phyloP scores from a whole-genome alignment of 2,113 vertebrate genomes.

The Xiphophorus hellerii region DNA sequence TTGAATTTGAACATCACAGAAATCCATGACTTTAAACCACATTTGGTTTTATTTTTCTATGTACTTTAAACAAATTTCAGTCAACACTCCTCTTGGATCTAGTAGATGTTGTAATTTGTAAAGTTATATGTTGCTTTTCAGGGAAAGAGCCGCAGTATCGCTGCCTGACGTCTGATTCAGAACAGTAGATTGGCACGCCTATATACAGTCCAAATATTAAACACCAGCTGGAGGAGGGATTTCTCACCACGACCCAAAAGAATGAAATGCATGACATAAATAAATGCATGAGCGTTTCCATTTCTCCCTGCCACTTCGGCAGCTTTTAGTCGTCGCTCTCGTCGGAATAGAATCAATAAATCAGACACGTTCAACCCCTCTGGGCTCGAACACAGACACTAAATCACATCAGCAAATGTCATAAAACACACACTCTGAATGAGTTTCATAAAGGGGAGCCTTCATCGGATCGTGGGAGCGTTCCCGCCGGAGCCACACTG shows the following conservation, averaged over 20 bases:
- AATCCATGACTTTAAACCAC: neutral
- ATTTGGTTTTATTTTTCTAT: neutral
- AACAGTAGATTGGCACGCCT: conserved; percentile 16
- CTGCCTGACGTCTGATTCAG: conserved; percentile 7
- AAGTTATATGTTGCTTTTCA: conserved; percentile 1
- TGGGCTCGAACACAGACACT: conserved; percentile 13
- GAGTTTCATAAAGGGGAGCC: conserved; percentile 5
- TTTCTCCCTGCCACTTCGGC: conserved; percentile 5
- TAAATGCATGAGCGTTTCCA: conserved; percentile 53
- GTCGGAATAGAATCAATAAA: conserved; percentile 25
- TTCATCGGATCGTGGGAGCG: neutral
- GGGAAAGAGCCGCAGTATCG: neutral
- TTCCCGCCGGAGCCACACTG: neutral
- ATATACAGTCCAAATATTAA: conserved; percentile 30
- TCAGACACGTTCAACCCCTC: conserved; percentile 3
- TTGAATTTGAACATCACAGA: no score
- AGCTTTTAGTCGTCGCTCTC: conserved; percentile 20
- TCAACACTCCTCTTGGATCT: neutral
- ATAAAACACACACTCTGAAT: conserved; percentile 20
- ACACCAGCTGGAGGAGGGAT: neutral
- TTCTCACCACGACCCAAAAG: neutral
- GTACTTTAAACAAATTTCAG: no score
- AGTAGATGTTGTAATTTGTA: neutral
- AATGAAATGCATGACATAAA: conserved; percentile 58
- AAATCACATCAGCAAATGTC: conserved; percentile 15